phyloP scores from a whole-genome alignment of 1,140 invertebrate genomes.

The Reticulitermes speratus region DNA sequence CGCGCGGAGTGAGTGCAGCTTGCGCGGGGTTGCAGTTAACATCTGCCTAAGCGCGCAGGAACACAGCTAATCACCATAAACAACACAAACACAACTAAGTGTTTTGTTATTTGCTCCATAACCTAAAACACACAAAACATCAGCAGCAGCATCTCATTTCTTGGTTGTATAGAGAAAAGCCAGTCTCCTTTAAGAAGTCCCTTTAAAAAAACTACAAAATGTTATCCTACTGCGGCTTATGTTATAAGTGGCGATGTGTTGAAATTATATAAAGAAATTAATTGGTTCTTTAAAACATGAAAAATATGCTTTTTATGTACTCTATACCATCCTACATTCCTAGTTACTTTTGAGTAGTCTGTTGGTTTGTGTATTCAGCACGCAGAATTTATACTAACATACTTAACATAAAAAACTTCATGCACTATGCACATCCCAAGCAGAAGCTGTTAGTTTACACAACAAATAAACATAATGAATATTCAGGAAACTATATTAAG shows the following conservation, averaged over 20 bases:
- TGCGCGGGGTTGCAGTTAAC: neutral
- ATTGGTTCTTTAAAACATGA: neutral
- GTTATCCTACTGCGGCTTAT: neutral
- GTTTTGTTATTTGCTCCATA: slow-evolving; percentile 31
- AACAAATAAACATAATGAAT: neutral
- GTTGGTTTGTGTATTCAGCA: slow-evolving; percentile 15
- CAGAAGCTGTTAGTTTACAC: neutral
- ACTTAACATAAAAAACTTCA: neutral
- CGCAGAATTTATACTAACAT: neutral
- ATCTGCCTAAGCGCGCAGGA: slow-evolving; percentile 29
- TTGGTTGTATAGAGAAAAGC: slow-evolving; percentile 28
- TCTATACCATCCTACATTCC: neutral
- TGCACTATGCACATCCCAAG: neutral
- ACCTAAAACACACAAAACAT: slow-evolving; percentile 33
- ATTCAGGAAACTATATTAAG: too few species aligned
- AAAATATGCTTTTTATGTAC: neutral
- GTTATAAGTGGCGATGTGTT: neutral
- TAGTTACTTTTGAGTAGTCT: slow-evolving; percentile 1
- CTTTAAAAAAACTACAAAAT: neutral
- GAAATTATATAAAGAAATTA: neutral
- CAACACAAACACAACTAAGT: slow-evolving; percentile 22
- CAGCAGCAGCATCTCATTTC: slow-evolving; percentile 26
- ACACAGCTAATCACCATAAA: slow-evolving; percentile 15
- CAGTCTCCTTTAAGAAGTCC: slow-evolving; percentile 26
- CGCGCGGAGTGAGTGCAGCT: slow-evolving; percentile 6